Conservation (phyloP, 2,888 invertebrate genomes). For the Pammene aurita region DNA sequence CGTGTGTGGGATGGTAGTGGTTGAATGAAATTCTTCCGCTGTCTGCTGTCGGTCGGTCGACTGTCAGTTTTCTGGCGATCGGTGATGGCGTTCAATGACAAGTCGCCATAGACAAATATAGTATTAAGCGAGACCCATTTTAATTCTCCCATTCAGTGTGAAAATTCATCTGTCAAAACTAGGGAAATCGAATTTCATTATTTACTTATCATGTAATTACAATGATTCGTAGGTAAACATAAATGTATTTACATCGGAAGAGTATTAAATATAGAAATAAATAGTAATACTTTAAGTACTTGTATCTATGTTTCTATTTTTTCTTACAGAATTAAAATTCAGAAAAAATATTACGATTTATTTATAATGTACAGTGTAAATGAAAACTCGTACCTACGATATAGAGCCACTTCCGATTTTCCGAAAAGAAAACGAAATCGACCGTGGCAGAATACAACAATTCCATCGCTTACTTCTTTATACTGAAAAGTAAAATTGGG, state of each 20-base stretch:
- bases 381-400: too few species aligned
- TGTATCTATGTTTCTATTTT: too few species aligned
- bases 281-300: too few species aligned
- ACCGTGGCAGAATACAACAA: slow-evolving; percentile 3
- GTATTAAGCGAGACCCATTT: slow-evolving; percentile 59
- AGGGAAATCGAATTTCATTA: neutral
- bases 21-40: slow-evolving; percentile 57
- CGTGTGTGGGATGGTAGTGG: slow-evolving; percentile 63
- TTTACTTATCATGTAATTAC: neutral
- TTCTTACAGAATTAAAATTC: too few species aligned
- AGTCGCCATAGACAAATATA: slow-evolving; percentile 63
- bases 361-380: too few species aligned
- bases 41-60: slow-evolving; percentile 41
- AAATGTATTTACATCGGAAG: too few species aligned
- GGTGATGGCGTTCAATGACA: slow-evolving; percentile 62
- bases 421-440: neutral
- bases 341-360: too few species aligned
- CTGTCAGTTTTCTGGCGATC: slow-evolving; percentile 44
- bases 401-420: neutral
- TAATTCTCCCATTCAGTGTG: slow-evolving; percentile 12
- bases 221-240: too few species aligned
- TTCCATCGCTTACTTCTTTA: neutral
- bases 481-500: slow-evolving; percentile 50
- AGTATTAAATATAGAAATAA: too few species aligned
- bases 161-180: neutral